A percentile compares a stretch with the other conserved stretches of the same genome.
Conservation (phyloP, 2,888 invertebrate species). For the Cristatella mucedo region DNA sequence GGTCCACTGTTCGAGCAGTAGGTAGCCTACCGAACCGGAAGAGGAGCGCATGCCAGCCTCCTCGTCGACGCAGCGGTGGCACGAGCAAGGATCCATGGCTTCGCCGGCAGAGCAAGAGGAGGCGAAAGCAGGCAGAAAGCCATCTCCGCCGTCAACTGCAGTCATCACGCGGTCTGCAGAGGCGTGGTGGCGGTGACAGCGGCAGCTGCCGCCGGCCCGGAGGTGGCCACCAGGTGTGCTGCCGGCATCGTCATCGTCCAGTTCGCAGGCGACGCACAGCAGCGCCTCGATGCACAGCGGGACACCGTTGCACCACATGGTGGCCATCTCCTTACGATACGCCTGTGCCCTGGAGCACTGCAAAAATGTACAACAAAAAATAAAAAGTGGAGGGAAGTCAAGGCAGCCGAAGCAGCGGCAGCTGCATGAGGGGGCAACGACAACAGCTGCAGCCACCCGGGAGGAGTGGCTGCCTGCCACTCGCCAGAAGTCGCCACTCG, state of each 20-base stretch:
- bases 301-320: conserved; percentile 54
- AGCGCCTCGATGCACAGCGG: conserved; percentile 66
- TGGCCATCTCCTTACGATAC: conserved; percentile 45
- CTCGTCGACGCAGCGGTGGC: too few relatives aligned
- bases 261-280: conserved; percentile 54
- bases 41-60: conserved; percentile 44
- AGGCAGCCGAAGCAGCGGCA: too few relatives aligned
- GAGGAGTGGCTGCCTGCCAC: too few relatives aligned
- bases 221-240: neutral
- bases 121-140: conserved; percentile 19
- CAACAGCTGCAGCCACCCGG: too few relatives aligned
- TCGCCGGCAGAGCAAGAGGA: too few relatives aligned
- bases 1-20: conserved; percentile 61
- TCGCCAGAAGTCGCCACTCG: too few relatives aligned
- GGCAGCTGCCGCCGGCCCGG: too few relatives aligned
- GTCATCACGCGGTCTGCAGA: too few relatives aligned
- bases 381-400: neutral
- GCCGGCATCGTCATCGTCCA: conserved; percentile 37
- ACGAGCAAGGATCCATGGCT: too few relatives aligned
- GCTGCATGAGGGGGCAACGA: too few relatives aligned
- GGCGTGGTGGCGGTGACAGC: too few relatives aligned
- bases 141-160: conserved; percentile 30
- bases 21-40: conserved; percentile 2
- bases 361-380: conserved; percentile 1
- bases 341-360: conserved; percentile 46